A percentile compares a stretch with the other conserved stretches of the same genome.
phyloP scores from a whole-genome alignment of 2,113 vertebrate genomes.

The Dermatemys mawii region DNA sequence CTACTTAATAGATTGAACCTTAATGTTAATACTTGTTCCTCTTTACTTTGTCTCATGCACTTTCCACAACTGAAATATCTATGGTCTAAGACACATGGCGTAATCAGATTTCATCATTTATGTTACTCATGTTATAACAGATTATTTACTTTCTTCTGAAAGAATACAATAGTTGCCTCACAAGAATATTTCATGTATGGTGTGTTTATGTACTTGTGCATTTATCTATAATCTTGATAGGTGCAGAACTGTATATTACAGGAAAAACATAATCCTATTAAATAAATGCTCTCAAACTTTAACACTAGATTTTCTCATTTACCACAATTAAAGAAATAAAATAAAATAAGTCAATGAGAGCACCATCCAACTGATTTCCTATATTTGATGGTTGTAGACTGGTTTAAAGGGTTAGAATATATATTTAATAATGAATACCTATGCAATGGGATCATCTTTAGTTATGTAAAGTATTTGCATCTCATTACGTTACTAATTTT shows the following conservation, averaged over 20 bases:
- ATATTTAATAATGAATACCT: background rate
- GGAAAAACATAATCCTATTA: background rate
- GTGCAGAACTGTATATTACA: background rate
- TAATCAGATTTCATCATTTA: background rate
- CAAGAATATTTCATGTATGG: background rate
- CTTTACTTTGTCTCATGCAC: background rate
- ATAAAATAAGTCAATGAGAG: background rate
- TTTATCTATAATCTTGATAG: fast-evolving
- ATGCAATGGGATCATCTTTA: background rate
- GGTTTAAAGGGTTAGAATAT: background rate
- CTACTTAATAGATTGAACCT: background rate
- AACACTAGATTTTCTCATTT: background rate
- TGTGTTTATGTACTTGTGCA: background rate
- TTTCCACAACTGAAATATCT: background rate
- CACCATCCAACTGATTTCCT: background rate
- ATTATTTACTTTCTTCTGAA: background rate
- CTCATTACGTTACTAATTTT: background rate
- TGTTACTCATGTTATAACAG: background rate
- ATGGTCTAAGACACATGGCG: background rate
- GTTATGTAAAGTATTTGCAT: background rate
- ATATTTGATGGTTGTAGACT: background rate
- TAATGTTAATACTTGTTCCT: conserved; percentile 14
- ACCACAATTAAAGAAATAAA: background rate
- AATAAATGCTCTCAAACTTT: background rate
- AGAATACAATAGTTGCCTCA: background rate